A percentile compares a stretch with the other conserved stretches of the same genome.
phyloP scores from a whole-genome alignment of 2,888 invertebrate species.

The Parelbella ahira region DNA sequence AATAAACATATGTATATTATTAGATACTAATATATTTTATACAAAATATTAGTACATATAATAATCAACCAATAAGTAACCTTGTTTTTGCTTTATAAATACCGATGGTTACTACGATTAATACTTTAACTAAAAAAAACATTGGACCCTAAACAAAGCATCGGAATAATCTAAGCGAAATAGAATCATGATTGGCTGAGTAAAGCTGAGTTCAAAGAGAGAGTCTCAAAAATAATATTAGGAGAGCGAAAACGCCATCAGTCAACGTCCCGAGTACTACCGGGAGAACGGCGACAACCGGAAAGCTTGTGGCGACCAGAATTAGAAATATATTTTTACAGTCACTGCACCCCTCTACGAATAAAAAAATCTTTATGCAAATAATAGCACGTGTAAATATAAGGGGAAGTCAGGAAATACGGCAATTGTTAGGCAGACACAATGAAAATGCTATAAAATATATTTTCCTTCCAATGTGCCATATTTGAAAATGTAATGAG shows the following conservation, averaged over 20 bases:
- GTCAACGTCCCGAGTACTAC: conserved; percentile 61
- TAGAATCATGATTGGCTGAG: conserved; percentile 6
- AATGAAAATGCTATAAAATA: too few species aligned
- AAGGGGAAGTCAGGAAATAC: conserved; percentile 55
- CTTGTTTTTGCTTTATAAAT: too few species aligned
- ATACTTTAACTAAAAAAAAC: background rate
- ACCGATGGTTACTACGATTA: too few species aligned
- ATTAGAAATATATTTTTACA: conserved; percentile 79
- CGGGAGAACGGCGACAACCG: conserved; percentile 47
- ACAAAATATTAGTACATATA: too few species aligned
- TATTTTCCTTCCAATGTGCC: too few species aligned
- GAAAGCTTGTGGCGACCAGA: conserved; percentile 66
- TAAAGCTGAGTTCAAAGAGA: conserved; percentile 34
- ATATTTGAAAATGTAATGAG: too few species aligned
- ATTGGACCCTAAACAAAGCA: conserved; percentile 22
- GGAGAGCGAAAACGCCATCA: conserved; percentile 62
- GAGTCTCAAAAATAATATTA: conserved; percentile 55
- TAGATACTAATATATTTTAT: too few species aligned
- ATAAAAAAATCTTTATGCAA: conserved; percentile 76
- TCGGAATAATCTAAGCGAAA: conserved; percentile 13
- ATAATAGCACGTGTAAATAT: conserved; percentile 77
- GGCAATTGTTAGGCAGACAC: conserved; percentile 28
- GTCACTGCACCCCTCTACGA: conserved; percentile 54
- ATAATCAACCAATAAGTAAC: too few species aligned
- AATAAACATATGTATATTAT: too few species aligned